Evolutionary conservation across 2,113 vertebrate species (phyloP).

Genomic region (Clarias gariepinus): DNA sequence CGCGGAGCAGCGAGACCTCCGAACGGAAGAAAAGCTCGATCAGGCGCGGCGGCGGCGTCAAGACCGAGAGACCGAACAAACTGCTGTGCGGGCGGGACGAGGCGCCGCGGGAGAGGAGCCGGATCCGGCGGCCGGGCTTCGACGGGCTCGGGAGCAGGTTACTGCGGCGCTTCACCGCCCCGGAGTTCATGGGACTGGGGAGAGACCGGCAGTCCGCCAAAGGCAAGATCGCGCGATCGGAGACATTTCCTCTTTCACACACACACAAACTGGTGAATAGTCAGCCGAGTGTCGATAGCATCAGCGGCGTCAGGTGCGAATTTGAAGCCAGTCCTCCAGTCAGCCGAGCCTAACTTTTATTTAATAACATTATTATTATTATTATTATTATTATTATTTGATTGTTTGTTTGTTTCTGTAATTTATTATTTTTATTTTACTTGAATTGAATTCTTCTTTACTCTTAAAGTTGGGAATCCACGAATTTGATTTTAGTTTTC

Average conservation of each 20-base stretch:
- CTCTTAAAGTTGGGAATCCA: neutral
- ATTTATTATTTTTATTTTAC: too few species aligned
- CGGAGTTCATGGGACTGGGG: slow-evolving; percentile 76
- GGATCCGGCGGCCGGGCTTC: slow-evolving; percentile 55
- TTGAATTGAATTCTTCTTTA: too few species aligned
- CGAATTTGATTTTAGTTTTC: neutral
- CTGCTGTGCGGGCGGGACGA: slow-evolving; percentile 65
- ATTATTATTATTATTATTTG: neutral
- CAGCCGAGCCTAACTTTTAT: slow-evolving; percentile 53
- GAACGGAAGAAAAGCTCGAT: slow-evolving; percentile 60
- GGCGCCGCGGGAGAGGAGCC: slow-evolving; percentile 62
- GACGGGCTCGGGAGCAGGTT: slow-evolving; percentile 70
- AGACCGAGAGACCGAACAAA: slow-evolving; percentile 59
- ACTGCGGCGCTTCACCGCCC: slow-evolving; percentile 75
- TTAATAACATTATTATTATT: neutral
- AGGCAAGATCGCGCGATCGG: slow-evolving; percentile 73
- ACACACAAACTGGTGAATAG: slow-evolving; percentile 73
- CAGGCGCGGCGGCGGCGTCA: slow-evolving; percentile 63
- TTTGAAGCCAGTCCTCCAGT: slow-evolving; percentile 70
- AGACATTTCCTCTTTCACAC: slow-evolving; percentile 74
- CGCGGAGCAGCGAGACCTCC: slow-evolving; percentile 47
- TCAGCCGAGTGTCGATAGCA: slow-evolving; percentile 76
- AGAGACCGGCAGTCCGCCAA: slow-evolving; percentile 66
- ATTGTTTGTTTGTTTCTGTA: too few species aligned
- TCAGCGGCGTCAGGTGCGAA: slow-evolving; percentile 77